These are phyloP conservation scores for Nannoperca obscura DNA, from an alignment of 2,797 vertebrate species.

Conservation along the genomic window DNA sequence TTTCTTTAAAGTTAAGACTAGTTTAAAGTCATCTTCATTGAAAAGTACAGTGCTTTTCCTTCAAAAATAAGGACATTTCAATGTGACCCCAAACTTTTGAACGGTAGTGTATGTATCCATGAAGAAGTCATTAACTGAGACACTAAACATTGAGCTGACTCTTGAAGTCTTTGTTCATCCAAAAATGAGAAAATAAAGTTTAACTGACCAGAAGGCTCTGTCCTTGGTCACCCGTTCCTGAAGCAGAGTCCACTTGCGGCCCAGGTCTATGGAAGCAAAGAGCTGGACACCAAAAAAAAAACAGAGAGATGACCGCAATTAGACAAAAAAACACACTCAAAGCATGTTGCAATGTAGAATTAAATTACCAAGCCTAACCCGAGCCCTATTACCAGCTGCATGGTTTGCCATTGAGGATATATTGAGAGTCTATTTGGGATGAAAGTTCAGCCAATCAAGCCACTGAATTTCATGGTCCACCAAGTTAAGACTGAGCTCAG, in stretches of 20 bases:
- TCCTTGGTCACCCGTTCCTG: constrained; percentile 95
- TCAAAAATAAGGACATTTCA: too few species aligned
- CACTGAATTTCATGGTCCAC: constrained; percentile 63
- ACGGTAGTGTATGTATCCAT: not conserved
- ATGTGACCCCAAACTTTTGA: too few species aligned
- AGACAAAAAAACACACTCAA: constrained; percentile 27
- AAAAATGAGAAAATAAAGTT: constrained; percentile 10
- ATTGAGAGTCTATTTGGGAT: constrained; percentile 26
- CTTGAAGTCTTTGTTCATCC: not conserved
- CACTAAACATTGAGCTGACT: not conserved
- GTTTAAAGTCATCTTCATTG: too few species aligned
- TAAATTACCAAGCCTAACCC: constrained; percentile 13
- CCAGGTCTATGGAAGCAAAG: constrained; percentile 91
- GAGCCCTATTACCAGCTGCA: constrained; percentile 12
- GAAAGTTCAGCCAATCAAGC: constrained; percentile 42
- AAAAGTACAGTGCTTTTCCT: too few species aligned
- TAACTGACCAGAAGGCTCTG: constrained; percentile 91
- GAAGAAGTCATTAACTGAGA: not conserved
- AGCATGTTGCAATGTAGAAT: constrained; percentile 11
- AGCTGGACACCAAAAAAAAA: constrained; percentile 80
- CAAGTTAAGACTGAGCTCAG: constrained; percentile 48
- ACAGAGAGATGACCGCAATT: not conserved
- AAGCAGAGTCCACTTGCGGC: constrained; percentile 91
- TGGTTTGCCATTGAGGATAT: constrained; percentile 29
- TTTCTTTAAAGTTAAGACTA: too few species aligned